Percentiles rank a stretch among this genome's conserved stretches.
These are phyloP conservation scores for Drosophila obscura DNA, from an alignment of 1,140 invertebrate genomes.

Conservation along the genomic window DNA sequence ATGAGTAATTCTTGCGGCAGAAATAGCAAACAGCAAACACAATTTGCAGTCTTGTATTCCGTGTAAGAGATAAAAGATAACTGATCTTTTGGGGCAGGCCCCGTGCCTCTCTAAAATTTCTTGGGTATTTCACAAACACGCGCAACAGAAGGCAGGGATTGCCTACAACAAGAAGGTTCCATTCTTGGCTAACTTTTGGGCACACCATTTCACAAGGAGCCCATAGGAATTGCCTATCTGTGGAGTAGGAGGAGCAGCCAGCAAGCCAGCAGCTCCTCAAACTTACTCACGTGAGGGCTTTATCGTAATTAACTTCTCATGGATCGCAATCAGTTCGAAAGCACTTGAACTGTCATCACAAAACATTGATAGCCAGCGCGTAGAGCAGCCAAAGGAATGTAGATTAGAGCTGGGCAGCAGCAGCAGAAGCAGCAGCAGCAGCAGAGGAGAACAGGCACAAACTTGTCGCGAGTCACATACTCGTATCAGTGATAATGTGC, in stretches of 20 bases:
- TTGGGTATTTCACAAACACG: slow-evolving; percentile 61
- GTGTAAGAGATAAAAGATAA: slow-evolving; percentile 69
- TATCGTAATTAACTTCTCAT: slow-evolving; percentile 5
- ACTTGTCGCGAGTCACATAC: slow-evolving; percentile 24
- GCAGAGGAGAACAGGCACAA: not conserved
- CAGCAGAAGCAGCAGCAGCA: too few relatives aligned
- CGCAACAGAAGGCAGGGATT: slow-evolving; percentile 39
- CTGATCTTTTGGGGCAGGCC: slow-evolving; percentile 54
- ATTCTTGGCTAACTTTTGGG: not conserved
- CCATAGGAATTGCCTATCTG: not conserved
- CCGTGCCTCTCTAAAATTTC: slow-evolving; percentile 12
- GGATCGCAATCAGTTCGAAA: slow-evolving; percentile 18
- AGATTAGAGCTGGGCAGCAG: slow-evolving; percentile 16
- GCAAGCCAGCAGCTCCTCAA: too few relatives aligned
- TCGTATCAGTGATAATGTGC: slow-evolving; percentile 3
- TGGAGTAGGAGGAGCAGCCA: not conserved
- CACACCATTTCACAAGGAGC: too few relatives aligned
- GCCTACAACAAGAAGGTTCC: slow-evolving; percentile 29
- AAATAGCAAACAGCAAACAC: slow-evolving; percentile 40
- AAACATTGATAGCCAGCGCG: slow-evolving; percentile 5
- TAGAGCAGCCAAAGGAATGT: not conserved
- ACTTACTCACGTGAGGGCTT: slow-evolving; percentile 26
- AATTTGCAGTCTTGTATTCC: slow-evolving; percentile 50
- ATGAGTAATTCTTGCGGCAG: slow-evolving; percentile 17
- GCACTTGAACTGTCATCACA: slow-evolving; percentile 11